Conservation (phyloP, 2,888 invertebrate genomes). For the Eupithecia subumbrata region DNA sequence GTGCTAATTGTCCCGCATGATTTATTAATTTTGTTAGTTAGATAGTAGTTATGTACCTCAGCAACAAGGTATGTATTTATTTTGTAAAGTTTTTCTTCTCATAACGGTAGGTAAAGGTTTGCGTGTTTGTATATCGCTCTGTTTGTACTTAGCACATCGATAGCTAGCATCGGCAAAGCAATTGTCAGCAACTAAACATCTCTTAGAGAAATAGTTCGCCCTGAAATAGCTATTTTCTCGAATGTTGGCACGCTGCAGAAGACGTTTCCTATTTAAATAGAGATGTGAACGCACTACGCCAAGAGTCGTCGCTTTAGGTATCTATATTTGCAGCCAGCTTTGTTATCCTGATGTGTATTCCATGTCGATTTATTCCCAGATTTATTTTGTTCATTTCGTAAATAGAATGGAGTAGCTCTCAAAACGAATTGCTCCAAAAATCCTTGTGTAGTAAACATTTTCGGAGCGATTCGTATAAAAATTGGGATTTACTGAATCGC, state of each 20-base stretch:
- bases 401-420: not conserved
- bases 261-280: constrained; percentile 27
- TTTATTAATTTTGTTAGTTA: not conserved
- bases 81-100: not conserved
- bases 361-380: not conserved
- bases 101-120: not conserved
- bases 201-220: not conserved
- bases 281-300: constrained; percentile 17
- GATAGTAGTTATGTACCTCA: too few relatives aligned
- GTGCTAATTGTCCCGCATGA: not conserved
- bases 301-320: not conserved
- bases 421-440: not conserved
- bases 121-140: too few relatives aligned
- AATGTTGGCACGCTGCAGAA: constrained; percentile 20
- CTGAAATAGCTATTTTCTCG: constrained; percentile 22
- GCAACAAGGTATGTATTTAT: not conserved
- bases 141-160: not conserved
- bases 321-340: not conserved
- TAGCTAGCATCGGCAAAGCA: constrained; percentile 6
- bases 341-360: not conserved
- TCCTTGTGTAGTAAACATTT: not conserved
- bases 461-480: not conserved
- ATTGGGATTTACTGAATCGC: not conserved
- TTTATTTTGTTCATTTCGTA: not conserved
- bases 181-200: constrained; percentile 16